phyloP scores from a whole-genome alignment of 2,888 invertebrate species.

The Tiliacea citrago region DNA sequence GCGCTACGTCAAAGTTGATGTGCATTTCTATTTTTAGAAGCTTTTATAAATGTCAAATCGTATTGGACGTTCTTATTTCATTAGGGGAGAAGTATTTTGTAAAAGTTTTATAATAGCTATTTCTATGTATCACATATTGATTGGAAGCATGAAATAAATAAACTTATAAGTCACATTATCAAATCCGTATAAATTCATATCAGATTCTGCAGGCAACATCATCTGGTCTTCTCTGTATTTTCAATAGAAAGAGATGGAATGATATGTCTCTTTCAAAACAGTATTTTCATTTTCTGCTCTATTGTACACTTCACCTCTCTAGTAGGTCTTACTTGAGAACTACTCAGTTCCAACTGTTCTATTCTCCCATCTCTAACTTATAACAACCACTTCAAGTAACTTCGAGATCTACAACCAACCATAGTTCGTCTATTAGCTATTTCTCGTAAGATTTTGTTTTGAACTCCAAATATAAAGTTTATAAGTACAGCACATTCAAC shows the following conservation, averaged over 20 bases:
- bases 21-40: slow-evolving; percentile 33
- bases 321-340: slow-evolving; percentile 2
- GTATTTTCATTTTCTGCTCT: background rate
- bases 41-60: slow-evolving; percentile 37
- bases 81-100: slow-evolving; percentile 12
- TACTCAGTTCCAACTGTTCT: slow-evolving; percentile 17
- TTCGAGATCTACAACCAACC: slow-evolving; percentile 14
- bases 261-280: background rate
- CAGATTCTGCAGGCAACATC: background rate
- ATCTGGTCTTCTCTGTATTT: background rate
- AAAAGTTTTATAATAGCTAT: background rate
- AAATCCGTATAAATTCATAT: background rate
- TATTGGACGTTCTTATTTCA: slow-evolving; percentile 45
- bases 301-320: background rate
- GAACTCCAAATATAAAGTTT: slow-evolving; percentile 17
- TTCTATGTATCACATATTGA: background rate
- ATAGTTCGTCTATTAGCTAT: slow-evolving; percentile 14
- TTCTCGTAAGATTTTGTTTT: slow-evolving; percentile 13
- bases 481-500: background rate
- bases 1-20: slow-evolving; percentile 28
- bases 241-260: background rate
- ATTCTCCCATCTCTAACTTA: slow-evolving; percentile 19
- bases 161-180: too few species aligned
- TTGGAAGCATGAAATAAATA: background rate
- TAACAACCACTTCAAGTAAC: slow-evolving; percentile 40